Conservation (phyloP, 1,140 invertebrate genomes). For the Diorhabda sublineata region DNA sequence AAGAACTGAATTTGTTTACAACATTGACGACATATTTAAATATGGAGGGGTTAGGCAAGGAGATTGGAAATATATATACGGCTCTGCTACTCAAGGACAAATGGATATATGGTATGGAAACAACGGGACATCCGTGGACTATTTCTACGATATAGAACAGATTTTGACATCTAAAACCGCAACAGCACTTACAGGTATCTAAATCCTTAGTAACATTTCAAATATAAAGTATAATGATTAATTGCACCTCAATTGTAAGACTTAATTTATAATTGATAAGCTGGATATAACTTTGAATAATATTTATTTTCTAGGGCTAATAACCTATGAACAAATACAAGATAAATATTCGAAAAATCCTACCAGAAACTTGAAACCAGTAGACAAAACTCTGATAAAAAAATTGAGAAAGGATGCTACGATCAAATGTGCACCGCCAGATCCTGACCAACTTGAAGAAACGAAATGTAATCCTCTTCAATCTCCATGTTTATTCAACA, state of each 20-base stretch:
- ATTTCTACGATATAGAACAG: conserved; percentile 47
- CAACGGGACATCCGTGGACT: conserved; percentile 44
- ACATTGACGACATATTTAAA: conserved; percentile 65
- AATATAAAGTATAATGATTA: too few relatives aligned
- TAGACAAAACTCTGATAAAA: conserved; percentile 45
- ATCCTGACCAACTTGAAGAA: conserved; percentile 25
- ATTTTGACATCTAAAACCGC: conserved; percentile 52
- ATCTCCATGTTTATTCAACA: conserved; percentile 69
- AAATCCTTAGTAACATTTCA: background rate
- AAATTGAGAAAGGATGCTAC: conserved; percentile 47
- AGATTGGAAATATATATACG: conserved; percentile 72
- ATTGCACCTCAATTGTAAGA: too few relatives aligned
- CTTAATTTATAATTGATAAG: too few relatives aligned
- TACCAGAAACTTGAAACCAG: conserved; percentile 30
- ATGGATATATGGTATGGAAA: conserved; percentile 60
- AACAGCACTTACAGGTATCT: conserved; percentile 46
- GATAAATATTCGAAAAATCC: conserved; percentile 33
- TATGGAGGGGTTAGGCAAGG: conserved; percentile 60
- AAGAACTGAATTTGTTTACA: conserved; percentile 63
- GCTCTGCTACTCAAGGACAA: conserved; percentile 50
- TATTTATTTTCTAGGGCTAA: conserved; percentile 23
- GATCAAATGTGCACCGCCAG: conserved; percentile 41
- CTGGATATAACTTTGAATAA: too few relatives aligned
- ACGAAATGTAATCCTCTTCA: conserved; percentile 51
- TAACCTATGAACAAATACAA: conserved; percentile 47